These are phyloP conservation scores for Bathynomus jamesi DNA, from an alignment of 1,140 invertebrate species.

Conservation along the genomic window DNA sequence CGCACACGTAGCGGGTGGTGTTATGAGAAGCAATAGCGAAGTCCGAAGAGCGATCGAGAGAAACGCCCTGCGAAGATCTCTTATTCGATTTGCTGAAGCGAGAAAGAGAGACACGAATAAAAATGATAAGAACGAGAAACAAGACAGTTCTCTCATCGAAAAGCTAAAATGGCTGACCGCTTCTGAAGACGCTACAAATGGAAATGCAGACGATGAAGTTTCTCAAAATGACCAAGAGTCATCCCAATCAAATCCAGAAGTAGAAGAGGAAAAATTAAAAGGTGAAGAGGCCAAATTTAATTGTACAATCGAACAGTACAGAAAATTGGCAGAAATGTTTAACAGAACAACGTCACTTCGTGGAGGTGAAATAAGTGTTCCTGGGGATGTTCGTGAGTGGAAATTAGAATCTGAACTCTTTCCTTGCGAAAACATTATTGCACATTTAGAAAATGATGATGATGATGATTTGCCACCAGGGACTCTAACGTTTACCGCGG, in stretches of 20 bases:
- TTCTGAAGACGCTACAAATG: conserved; percentile 30
- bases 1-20: conserved; percentile 30
- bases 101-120: conserved; percentile 35
- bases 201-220: conserved; percentile 25
- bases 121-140: conserved; percentile 34
- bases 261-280: neutral
- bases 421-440: conserved; percentile 6
- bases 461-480: conserved; percentile 15
- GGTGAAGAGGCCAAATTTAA: conserved; percentile 11
- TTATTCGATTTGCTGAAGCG: conserved; percentile 51
- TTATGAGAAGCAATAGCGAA: conserved; percentile 34
- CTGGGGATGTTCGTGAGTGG: conserved; percentile 38
- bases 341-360: conserved; percentile 31
- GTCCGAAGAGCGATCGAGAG: conserved; percentile 53
- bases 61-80: conserved; percentile 59
- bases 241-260: no score
- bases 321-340: conserved; percentile 31
- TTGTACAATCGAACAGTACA: conserved; percentile 22
- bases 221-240: conserved; percentile 14
- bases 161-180: conserved; percentile 33
- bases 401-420: conserved; percentile 30
- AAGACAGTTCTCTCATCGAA: conserved; percentile 28
- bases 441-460: conserved; percentile 13
- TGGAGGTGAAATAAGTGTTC: conserved; percentile 30
- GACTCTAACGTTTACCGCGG: conserved; percentile 22